Conservation (phyloP, 2,113 vertebrate genomes). For the zebrafish (Danio rerio) region DNA sequence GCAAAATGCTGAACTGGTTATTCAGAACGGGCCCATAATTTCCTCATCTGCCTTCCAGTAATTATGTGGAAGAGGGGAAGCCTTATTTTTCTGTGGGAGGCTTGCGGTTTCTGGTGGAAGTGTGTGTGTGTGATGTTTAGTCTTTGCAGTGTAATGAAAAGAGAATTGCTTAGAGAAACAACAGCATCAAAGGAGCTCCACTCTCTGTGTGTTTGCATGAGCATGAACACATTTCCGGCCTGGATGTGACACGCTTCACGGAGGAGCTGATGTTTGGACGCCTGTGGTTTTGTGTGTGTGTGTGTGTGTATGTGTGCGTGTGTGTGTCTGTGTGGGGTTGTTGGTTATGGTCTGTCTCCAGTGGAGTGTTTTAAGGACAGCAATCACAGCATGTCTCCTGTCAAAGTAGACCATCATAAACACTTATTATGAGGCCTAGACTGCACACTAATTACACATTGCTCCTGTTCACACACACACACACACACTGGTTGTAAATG, state of each 20-base stretch:
- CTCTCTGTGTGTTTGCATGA: constrained; percentile 32
- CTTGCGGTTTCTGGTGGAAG: neutral
- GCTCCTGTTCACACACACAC: neutral
- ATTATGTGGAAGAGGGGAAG: constrained; percentile 31
- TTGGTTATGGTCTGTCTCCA: constrained; percentile 27
- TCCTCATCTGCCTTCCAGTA: constrained; percentile 27
- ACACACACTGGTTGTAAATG: neutral
- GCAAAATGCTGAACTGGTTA: constrained; percentile 8
- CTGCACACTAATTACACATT: constrained; percentile 39
- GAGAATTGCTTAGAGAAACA: constrained; percentile 5
- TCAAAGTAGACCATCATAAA: constrained; percentile 15
- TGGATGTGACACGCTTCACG: constrained; percentile 31
- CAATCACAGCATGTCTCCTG: constrained; percentile 22
- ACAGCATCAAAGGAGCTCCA: constrained; percentile 19
- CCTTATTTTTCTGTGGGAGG: neutral
- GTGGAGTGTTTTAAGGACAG: constrained; percentile 38
- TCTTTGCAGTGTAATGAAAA: constrained; percentile 20
- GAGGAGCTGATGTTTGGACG: constrained; percentile 30
- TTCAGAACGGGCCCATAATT: constrained; percentile 30
- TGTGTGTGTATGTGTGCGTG: constrained; percentile 28
- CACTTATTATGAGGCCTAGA: constrained; percentile 32
- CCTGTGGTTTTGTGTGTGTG: constrained; percentile 15
- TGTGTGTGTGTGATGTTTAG: constrained; percentile 25
- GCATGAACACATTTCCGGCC: constrained; percentile 40
- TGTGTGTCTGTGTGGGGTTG: constrained; percentile 21